Evolutionary conservation across 2,888 invertebrate genomes (phyloP).

Genomic region (Erebia ligea): DNA sequence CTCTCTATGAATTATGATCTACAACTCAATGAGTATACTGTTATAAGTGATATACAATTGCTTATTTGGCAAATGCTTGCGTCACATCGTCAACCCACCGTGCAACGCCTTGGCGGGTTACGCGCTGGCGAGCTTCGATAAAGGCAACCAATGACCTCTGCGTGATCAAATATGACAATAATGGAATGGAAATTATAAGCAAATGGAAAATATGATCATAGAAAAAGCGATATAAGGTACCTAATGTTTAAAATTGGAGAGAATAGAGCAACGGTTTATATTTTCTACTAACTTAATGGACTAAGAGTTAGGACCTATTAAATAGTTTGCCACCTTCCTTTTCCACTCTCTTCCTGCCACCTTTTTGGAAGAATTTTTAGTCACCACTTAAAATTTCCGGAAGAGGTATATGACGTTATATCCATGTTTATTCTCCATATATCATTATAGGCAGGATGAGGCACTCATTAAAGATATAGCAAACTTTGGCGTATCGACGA

Average conservation of each 20-base stretch:
- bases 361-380: too few species aligned
- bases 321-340: too few species aligned
- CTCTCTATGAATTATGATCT: background rate
- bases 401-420: too few species aligned
- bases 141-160: slow-evolving; percentile 19
- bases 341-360: too few species aligned
- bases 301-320: too few species aligned
- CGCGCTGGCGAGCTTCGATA: slow-evolving; percentile 26
- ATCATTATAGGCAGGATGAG: too few species aligned
- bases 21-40: slow-evolving; percentile 25
- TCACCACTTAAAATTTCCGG: too few species aligned
- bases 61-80: slow-evolving; percentile 34
- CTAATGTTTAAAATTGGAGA: background rate
- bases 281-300: too few species aligned
- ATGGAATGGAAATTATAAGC: background rate
- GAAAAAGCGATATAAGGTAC: background rate
- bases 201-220: background rate
- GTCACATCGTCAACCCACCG: slow-evolving; percentile 34
- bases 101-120: slow-evolving; percentile 31
- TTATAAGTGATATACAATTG: slow-evolving; percentile 34
- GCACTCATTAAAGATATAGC: too few species aligned
- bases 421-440: too few species aligned
- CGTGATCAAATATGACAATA: background rate
- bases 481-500: too few species aligned
- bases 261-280: too few species aligned